These are phyloP conservation scores for Xestia xanthographa DNA, from an alignment of 2,888 invertebrate species.

Conservation along the genomic window DNA sequence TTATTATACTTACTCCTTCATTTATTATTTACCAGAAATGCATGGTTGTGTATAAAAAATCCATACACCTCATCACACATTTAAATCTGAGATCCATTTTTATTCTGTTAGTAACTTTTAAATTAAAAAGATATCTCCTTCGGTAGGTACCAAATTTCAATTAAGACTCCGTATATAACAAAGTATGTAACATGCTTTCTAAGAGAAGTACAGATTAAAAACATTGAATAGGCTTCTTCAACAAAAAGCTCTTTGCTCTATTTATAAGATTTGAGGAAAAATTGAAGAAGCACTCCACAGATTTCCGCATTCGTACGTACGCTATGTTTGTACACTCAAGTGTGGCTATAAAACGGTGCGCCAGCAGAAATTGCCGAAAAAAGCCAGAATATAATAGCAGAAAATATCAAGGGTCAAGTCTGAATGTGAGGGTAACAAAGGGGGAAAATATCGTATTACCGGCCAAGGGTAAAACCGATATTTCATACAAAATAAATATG, in stretches of 20 bases:
- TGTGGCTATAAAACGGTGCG: conserved; percentile 42
- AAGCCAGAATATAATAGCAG: conserved; percentile 69
- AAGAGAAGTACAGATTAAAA: conserved; percentile 27
- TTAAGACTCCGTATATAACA: background rate
- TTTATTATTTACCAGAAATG: background rate
- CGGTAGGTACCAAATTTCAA: conserved; percentile 10
- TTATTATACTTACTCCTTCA: background rate
- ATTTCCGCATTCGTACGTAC: conserved; percentile 22
- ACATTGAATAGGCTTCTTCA: conserved; percentile 42
- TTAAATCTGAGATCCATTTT: background rate
- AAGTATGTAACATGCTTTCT: conserved; percentile 2
- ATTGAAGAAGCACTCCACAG: background rate
- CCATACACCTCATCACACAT: background rate
- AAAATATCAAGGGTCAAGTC: conserved; percentile 76
- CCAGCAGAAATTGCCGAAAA: conserved; percentile 38
- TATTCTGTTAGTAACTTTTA: background rate
- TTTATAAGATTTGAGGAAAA: conserved; percentile 24
- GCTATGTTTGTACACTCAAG: conserved; percentile 30
- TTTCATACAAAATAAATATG: conserved; percentile 75
- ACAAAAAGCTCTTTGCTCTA: conserved; percentile 35
- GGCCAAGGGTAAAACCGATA: conserved; percentile 71
- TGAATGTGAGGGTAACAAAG: conserved; percentile 76
- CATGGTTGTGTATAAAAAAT: background rate
- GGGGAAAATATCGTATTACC: conserved; percentile 76
- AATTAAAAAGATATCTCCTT: conserved; percentile 12